phyloP scores from a whole-genome alignment of 2,797 vertebrate species.

The Melanotaenia nigrans region DNA sequence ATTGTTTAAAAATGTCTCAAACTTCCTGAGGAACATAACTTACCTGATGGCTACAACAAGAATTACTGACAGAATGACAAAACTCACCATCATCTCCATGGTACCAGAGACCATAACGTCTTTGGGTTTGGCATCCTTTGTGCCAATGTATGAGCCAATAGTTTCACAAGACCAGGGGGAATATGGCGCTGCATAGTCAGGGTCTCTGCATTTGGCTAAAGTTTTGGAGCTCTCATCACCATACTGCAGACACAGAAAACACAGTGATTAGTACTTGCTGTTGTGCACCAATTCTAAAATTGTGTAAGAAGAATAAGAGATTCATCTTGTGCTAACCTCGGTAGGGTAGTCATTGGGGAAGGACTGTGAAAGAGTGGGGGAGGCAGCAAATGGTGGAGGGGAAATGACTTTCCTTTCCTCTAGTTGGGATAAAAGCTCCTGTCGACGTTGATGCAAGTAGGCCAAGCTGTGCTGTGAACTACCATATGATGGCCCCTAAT shows the following conservation, averaged over 20 bases:
- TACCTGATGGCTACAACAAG: neutral
- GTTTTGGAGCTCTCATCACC: slow-evolving; percentile 92
- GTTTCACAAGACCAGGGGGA: slow-evolving; percentile 99
- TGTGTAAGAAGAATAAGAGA: neutral
- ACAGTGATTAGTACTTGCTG: neutral
- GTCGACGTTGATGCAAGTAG: slow-evolving; percentile 93
- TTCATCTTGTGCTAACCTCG: slow-evolving; percentile 81
- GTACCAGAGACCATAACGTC: slow-evolving; percentile 88
- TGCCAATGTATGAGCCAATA: slow-evolving; percentile 97
- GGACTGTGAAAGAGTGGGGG: slow-evolving; percentile 90
- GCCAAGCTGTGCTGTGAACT: slow-evolving; percentile 91
- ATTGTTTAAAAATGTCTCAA: neutral
- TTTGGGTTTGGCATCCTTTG: slow-evolving; percentile 98
- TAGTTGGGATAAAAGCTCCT: slow-evolving; percentile 96
- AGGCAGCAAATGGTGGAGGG: slow-evolving; percentile 95
- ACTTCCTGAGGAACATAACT: neutral
- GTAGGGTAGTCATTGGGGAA: slow-evolving; percentile 92
- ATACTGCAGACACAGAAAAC: slow-evolving; percentile 82
- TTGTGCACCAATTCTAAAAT: neutral
- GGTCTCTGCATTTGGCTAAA: slow-evolving; percentile 90
- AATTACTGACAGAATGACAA: neutral
- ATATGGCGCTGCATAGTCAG: slow-evolving; percentile 93
- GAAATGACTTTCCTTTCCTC: slow-evolving; percentile 98
- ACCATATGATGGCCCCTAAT: slow-evolving; percentile 83
- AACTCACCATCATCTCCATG: slow-evolving; percentile 94